Percentiles rank a stretch among this genome's conserved stretches.
These are phyloP conservation scores for Oegoconia quadripuncta DNA, from an alignment of 2,888 invertebrate genomes.

Conservation along the genomic window DNA sequence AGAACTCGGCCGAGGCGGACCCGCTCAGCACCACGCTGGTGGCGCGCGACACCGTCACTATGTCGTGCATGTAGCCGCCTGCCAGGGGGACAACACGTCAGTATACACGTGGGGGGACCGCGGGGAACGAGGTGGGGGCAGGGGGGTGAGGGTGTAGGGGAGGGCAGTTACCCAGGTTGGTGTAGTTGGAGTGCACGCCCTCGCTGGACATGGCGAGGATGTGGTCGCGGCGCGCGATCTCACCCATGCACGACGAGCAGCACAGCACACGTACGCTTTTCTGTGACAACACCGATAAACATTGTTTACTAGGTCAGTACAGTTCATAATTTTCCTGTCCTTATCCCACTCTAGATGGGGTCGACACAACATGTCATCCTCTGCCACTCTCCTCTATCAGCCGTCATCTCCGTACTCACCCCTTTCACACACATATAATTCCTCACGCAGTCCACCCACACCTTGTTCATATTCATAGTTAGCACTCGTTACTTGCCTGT, in stretches of 20 bases:
- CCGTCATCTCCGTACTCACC: too few relatives aligned
- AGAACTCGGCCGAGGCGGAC: constrained; percentile 52
- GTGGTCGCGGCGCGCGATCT: constrained; percentile 20
- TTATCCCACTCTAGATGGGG: too few relatives aligned
- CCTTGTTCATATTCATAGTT: not conserved
- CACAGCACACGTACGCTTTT: constrained; percentile 46
- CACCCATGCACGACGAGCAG: constrained; percentile 46
- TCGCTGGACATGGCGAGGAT: constrained; percentile 10
- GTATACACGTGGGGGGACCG: not conserved
- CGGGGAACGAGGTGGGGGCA: not conserved
- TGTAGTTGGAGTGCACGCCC: constrained; percentile 5
- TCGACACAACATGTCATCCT: too few relatives aligned
- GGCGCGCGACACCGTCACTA: constrained; percentile 55
- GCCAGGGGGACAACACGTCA: constrained; percentile 8
- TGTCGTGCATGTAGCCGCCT: constrained; percentile 72
- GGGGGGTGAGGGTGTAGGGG: not conserved
- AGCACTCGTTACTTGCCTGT: too few relatives aligned
- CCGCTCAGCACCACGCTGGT: constrained; percentile 40
- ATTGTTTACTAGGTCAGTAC: not conserved
- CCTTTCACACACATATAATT: too few relatives aligned
- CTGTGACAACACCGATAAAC: constrained; percentile 25
- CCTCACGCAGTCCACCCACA: not conserved
- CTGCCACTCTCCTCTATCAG: too few relatives aligned
- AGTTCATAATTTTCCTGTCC: not conserved
- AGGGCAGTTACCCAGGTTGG: constrained; percentile 14